Percentiles rank a stretch among this genome's conserved stretches.
Evolutionary conservation across 2,888 invertebrate genomes (phyloP).

Genomic region (Caenorhabditis sp.): DNA sequence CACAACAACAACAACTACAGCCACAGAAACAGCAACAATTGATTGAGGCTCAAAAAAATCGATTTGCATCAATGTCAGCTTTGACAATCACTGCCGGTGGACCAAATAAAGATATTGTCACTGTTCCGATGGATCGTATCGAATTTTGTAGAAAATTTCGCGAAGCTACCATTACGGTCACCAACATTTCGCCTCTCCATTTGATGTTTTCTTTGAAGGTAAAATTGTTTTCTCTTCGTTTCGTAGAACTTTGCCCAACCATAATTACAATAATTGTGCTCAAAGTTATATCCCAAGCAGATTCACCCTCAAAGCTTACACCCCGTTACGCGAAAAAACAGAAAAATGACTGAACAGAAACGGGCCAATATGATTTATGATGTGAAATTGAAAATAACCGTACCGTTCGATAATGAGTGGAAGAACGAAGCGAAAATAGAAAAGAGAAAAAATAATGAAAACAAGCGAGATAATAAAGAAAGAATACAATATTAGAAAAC

Average conservation of each 20-base stretch:
- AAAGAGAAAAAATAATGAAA: too few relatives aligned
- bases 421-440: too few relatives aligned
- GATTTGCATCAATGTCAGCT: constrained; percentile 30
- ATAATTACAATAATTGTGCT: neutral
- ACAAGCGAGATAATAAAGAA: too few relatives aligned
- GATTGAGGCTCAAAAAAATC: neutral
- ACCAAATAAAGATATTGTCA: constrained; percentile 15
- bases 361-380: too few relatives aligned
- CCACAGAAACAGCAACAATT: constrained; percentile 2
- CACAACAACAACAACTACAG: neutral
- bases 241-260: neutral
- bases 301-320: neutral
- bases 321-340: too few relatives aligned
- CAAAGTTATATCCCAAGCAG: neutral
- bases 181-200: constrained; percentile 18
- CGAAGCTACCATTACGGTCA: constrained; percentile 12
- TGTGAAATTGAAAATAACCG: too few relatives aligned
- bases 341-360: too few relatives aligned
- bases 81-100: constrained; percentile 21
- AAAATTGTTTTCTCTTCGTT: neutral
- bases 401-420: too few relatives aligned
- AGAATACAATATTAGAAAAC: too few relatives aligned
- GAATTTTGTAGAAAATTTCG: neutral
- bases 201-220: constrained; percentile 36
- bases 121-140: constrained; percentile 18